A percentile compares a stretch with the other conserved stretches of the same genome.
Evolutionary conservation across 2,797 vertebrate species (phyloP).

Genomic region (Acanthiza pusilla): DNA sequence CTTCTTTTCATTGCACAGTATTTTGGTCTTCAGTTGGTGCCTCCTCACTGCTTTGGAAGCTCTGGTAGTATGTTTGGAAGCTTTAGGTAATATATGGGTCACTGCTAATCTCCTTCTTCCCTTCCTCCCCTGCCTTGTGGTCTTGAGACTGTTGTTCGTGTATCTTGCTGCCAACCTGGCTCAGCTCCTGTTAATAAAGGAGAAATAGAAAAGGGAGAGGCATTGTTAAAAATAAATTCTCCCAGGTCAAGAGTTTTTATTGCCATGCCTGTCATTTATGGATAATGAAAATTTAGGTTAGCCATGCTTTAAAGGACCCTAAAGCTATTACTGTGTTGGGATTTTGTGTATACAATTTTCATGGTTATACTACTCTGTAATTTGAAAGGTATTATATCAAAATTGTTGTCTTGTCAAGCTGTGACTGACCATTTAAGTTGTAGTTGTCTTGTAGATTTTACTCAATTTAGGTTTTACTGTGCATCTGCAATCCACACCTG

Average conservation of each 20-base stretch:
- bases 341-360: neutral
- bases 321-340: neutral
- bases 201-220: neutral
- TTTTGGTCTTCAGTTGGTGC: rapidly evolving
- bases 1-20: neutral
- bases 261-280: neutral
- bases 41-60: neutral
- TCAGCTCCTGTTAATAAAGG: neutral
- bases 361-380: neutral
- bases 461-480: neutral
- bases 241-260: neutral
- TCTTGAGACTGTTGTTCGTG: neutral
- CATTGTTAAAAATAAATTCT: neutral
- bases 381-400: neutral
- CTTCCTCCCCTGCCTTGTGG: neutral
- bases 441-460: neutral
- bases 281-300: neutral
- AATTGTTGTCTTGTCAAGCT: neutral
- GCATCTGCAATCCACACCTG: neutral
- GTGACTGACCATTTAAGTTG: neutral
- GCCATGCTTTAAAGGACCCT: neutral
- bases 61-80: neutral
- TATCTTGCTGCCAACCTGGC: neutral
- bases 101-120: neutral
- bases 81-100: neutral